Base-by-base conservation (phyloP, 2,113 vertebrate genomes). In the Megaptera novaeangliae region DNA sequence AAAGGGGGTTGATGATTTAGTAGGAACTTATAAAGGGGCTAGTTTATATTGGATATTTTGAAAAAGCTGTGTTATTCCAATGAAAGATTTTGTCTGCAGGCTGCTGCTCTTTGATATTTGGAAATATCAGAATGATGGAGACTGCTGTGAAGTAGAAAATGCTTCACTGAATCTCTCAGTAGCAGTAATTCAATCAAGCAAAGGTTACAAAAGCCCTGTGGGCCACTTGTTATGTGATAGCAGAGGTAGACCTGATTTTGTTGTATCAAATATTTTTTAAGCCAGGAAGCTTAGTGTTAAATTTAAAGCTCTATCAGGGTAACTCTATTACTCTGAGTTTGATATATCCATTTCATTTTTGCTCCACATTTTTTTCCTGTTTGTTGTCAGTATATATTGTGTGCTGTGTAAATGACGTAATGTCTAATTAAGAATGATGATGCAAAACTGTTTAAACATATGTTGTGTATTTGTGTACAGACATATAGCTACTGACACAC, bases 141-240 rank as follows among this genome's bases (percentile, higher is more conserved):
- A 93, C 57, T 41, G 88, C 57, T 88, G 69, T 75, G 74, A 78
- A 84, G 92, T 89, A 49, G 72, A 82, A 97, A 95, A 96, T 21
- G 78, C 94, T 92, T 93, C 94, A 84, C 44, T 84, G 94, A 95
- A 71, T 90, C 78, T 91, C 86, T 94, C 74, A 89, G 82, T 69
- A 86, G 83, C 94, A 92, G 96, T 96, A 87, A 98, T 96, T 92
- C 94, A 95, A 97, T 98, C 96, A 97, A 86, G 52, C 68, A 96
- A 97, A 97, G 95, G 94, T 97, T 97, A 92, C n/a, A 95, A 72
- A 92, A 96, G 92, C 95, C 96, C 96, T 29, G 44, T 71, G 92
- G 96, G 95, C 36, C 17, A 59, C 91, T 97, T 97, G 61, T 83
- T 96, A 39, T 89, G 72, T 87, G 95, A 97, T 86, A 96, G 80